Evolutionary conservation across 2,888 invertebrate species (phyloP), one percentile per base, ranked within the genome.

Genomic region (Eumerus sabulonum): DNA sequence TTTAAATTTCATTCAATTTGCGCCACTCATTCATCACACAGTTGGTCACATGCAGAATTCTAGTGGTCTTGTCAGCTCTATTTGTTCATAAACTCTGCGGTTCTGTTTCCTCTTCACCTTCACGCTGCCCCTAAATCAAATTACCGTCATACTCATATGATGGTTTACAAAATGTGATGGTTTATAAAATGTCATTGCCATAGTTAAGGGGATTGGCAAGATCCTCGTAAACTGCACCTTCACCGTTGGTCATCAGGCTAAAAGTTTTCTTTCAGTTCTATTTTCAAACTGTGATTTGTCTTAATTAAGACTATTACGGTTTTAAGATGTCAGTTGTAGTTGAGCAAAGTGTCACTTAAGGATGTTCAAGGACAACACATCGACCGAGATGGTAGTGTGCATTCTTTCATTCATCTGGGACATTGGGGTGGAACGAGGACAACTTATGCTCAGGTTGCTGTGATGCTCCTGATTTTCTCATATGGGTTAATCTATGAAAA

Each of bases 381-480:
- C 51, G 64, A 44, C 62, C 48, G 35, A n/a, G n/a, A n/a, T n/a
- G n/a, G n/a, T n/a, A n/a, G n/a, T n/a, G n/a, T n/a, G 71, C 42
- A 18, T 44, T 27, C 27, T 4, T 27, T 27, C 27, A 27, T 27
- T 27, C 27, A 27, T 27, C 7, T 27, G 27, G 2, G 27, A 2
- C 27, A 27, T 27, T 27, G 59, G 35, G 64, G 59, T n/a, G n/a
- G n/a, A n/a, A n/a, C n/a, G n/a, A n/a, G 36, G 35, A 53, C 36
- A 72, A 72, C 72, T 64, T 57, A 59, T 72, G 64, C 72, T 72
- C 57, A 64, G 72, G 59, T 72, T 64, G 72, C 59, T 72, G 72
- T 57, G 57, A 59, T 72, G 72, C 57, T 72, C 35, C 57, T 51
- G 59, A 27, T 64, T 57, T 64, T 45, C 40, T 72, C 64, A 64